phyloP scores from a whole-genome alignment of 2,797 vertebrate genomes.

The Catamblyrhynchus diadema region DNA sequence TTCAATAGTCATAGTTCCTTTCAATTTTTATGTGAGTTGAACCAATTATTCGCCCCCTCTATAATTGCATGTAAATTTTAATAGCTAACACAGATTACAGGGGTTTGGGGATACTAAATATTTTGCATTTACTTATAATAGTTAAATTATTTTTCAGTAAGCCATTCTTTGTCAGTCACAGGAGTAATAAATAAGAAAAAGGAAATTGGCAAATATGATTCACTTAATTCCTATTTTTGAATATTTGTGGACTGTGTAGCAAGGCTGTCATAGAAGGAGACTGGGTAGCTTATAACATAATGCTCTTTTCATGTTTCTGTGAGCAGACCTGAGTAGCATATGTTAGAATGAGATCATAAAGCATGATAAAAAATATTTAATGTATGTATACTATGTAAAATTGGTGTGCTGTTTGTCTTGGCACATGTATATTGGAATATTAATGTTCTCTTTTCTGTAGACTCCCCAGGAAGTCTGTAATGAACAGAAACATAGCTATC shows the following conservation, averaged over 20 bases:
- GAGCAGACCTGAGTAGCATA: neutral
- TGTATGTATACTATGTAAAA: neutral
- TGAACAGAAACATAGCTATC: slow-evolving; percentile 39
- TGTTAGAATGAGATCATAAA: slow-evolving; percentile 43
- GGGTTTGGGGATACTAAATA: neutral
- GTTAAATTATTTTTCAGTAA: neutral
- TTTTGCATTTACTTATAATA: neutral
- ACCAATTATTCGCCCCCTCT: neutral
- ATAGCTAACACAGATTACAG: neutral
- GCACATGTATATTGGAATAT: neutral
- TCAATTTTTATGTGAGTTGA: neutral
- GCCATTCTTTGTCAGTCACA: neutral
- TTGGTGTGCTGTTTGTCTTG: slow-evolving; percentile 43
- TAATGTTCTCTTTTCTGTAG: slow-evolving; percentile 1
- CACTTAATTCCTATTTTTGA: neutral
- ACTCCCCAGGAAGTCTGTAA: slow-evolving; percentile 51
- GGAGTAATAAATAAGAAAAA: neutral
- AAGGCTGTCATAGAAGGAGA: neutral
- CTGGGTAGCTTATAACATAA: neutral
- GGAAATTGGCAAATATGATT: neutral
- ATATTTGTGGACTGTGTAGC: neutral
- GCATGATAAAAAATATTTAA: neutral
- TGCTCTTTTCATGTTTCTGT: neutral
- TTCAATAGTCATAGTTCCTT: neutral
- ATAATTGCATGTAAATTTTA: neutral